Percentiles rank a stretch among this genome's conserved stretches.
These are phyloP conservation scores for Chondrosia reniformis DNA, from an alignment of 37 sponge, comb jelly and placozoan genomes.

Conservation along the genomic window DNA sequence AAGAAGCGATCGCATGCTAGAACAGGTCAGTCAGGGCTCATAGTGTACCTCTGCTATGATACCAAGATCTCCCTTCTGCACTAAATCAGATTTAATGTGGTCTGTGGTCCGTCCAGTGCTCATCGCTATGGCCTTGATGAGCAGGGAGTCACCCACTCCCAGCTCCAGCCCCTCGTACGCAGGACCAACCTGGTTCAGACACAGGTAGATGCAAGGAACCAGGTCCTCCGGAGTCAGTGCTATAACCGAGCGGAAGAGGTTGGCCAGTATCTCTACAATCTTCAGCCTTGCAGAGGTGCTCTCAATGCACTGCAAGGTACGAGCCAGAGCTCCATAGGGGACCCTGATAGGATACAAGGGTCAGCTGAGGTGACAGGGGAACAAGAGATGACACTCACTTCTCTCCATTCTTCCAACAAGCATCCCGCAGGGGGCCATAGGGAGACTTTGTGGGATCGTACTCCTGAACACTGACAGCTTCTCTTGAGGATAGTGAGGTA, in stretches of 20 bases:
- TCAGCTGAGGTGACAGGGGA: background rate
- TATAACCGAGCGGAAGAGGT: slow-evolving; percentile 92
- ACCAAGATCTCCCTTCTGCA: slow-evolving; percentile 89
- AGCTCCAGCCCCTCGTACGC: slow-evolving; percentile 93
- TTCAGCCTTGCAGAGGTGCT: slow-evolving; percentile 49
- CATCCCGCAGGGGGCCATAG: slow-evolving; percentile 65
- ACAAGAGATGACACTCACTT: slow-evolving; percentile 26
- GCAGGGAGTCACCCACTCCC: slow-evolving; percentile 83
- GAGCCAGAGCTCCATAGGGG: slow-evolving; percentile 78
- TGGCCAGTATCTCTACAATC: slow-evolving; percentile 67
- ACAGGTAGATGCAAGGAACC: slow-evolving; percentile 83
- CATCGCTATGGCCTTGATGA: slow-evolving; percentile 82
- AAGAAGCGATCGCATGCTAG: background rate
- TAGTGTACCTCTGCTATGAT: slow-evolving; percentile 79
- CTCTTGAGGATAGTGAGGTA: background rate
- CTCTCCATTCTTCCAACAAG: slow-evolving; percentile 58
- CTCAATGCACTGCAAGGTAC: slow-evolving; percentile 76
- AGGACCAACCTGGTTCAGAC: slow-evolving; percentile 92
- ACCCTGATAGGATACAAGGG: slow-evolving; percentile 28
- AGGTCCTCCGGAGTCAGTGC: slow-evolving; percentile 87
- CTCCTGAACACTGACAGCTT: too few relatives aligned
- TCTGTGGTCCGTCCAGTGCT: slow-evolving; percentile 80
- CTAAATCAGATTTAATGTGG: slow-evolving; percentile 76
- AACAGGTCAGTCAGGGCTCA: background rate
- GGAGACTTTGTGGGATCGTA: slow-evolving; percentile 44